A percentile compares a stretch with the other conserved stretches of the same genome.
Conservation (phyloP, 2,113 vertebrate species). For the Callipepla californica region DNA sequence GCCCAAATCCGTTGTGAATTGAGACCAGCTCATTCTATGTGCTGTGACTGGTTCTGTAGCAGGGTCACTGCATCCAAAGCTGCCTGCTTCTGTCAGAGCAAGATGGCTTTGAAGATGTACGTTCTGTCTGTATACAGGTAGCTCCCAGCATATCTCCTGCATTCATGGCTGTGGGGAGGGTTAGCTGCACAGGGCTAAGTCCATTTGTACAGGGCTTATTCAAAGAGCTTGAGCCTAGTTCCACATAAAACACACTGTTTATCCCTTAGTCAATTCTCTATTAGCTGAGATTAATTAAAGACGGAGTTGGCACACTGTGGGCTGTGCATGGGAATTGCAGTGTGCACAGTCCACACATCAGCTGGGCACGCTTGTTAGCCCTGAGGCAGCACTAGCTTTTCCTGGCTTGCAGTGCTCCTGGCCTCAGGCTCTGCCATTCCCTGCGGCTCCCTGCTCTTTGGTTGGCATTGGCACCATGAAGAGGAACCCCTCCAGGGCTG, state of each 20-base stretch:
- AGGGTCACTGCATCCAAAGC: fast-evolving
- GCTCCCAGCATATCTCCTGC: fast-evolving
- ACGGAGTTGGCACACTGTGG: neutral
- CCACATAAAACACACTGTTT: neutral
- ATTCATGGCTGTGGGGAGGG: fast-evolving
- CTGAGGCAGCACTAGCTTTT: fast-evolving
- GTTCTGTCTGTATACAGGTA: neutral
- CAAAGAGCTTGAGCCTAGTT: neutral
- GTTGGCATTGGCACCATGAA: fast-evolving
- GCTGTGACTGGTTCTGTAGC: fast-evolving
- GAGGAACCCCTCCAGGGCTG: fast-evolving
- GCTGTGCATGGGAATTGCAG: neutral
- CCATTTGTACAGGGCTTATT: fast-evolving
- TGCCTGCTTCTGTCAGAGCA: neutral
- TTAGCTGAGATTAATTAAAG: neutral
- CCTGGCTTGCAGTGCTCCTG: neutral
- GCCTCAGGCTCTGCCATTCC: neutral
- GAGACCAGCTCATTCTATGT: no score
- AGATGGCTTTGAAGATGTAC: no score
- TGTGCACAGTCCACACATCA: fast-evolving
- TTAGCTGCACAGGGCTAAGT: fast-evolving
- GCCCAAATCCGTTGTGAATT: neutral
- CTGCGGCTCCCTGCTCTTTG: no score
- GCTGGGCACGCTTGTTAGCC: neutral
- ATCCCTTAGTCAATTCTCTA: neutral